These are phyloP conservation scores for Oncorhynchus nerka DNA, from an alignment of 2,113 vertebrate genomes.

Conservation along the genomic window DNA sequence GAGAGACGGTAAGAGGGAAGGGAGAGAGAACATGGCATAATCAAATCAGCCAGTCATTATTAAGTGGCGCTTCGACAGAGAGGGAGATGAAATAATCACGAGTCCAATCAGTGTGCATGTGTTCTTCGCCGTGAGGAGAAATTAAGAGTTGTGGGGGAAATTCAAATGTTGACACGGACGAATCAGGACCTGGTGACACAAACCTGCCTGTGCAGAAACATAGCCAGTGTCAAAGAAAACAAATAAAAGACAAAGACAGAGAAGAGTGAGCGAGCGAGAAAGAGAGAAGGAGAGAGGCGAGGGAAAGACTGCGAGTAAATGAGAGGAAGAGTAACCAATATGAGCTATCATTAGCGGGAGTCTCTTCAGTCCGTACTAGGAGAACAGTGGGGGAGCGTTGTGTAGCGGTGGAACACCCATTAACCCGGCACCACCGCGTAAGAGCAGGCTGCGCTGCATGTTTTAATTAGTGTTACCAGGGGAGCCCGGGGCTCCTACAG, in stretches of 20 bases:
- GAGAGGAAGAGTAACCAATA: not conserved
- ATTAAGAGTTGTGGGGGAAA: slow-evolving; percentile 43
- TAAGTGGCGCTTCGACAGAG: slow-evolving; percentile 66
- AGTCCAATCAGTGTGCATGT: slow-evolving; percentile 44
- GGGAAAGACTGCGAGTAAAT: not conserved
- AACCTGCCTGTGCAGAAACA: not conserved
- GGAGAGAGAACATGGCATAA: slow-evolving; percentile 41
- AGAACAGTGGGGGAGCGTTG: slow-evolving; percentile 14
- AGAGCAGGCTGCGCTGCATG: slow-evolving; percentile 43
- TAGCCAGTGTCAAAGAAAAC: not conserved
- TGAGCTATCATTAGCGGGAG: not conserved
- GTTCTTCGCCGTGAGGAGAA: slow-evolving; percentile 28
- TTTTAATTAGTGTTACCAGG: slow-evolving; percentile 68
- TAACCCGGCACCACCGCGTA: slow-evolving; percentile 54
- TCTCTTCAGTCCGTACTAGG: not conserved
- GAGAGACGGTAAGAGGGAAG: not conserved
- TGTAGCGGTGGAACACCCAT: slow-evolving; percentile 42
- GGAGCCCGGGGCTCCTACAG: slow-evolving; percentile 31
- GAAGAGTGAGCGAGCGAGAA: slow-evolving; percentile 14
- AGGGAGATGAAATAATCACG: slow-evolving; percentile 70
- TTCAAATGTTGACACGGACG: slow-evolving; percentile 55
- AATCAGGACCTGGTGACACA: slow-evolving; percentile 56
- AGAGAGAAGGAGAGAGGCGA: not conserved
- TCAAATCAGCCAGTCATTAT: slow-evolving; percentile 74
- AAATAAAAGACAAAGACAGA: not conserved